A percentile compares a stretch with the other conserved stretches of the same genome.
Conservation (phyloP, 1,140 invertebrate genomes). For the Euwallacea similis region DNA sequence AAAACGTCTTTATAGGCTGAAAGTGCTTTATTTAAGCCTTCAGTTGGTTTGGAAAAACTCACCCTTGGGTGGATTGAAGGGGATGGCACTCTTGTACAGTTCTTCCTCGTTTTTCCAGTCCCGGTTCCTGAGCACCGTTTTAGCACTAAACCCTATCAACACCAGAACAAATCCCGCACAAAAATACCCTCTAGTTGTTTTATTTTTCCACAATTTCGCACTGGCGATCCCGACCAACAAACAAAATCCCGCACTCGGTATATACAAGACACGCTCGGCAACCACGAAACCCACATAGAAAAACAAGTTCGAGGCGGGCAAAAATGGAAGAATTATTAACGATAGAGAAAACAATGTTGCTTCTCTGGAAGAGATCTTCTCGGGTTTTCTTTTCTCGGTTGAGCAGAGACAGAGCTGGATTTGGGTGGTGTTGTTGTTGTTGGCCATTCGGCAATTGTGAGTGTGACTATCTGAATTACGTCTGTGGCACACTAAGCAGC, state of each 20-base stretch:
- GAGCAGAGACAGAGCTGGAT: slow-evolving; percentile 38
- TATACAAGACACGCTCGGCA: slow-evolving; percentile 91
- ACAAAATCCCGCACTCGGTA: slow-evolving; percentile 95
- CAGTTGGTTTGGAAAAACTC: slow-evolving; percentile 47
- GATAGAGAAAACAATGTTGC: slow-evolving; percentile 67
- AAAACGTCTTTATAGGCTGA: slow-evolving; percentile 2
- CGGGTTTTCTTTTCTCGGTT: slow-evolving; percentile 38
- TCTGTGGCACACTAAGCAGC: slow-evolving; percentile 59
- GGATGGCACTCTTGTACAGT: slow-evolving; percentile 86
- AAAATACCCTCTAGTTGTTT: slow-evolving; percentile 54
- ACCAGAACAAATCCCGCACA: slow-evolving; percentile 60
- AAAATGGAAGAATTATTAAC: slow-evolving; percentile 85
- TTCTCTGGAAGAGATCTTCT: slow-evolving; percentile 46
- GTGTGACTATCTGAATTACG: slow-evolving; percentile 60
- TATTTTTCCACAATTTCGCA: slow-evolving; percentile 56
- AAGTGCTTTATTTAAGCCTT: too few species aligned
- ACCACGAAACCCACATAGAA: slow-evolving; percentile 98
- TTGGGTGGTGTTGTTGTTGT: slow-evolving; percentile 59
- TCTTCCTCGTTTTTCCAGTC: slow-evolving; percentile 94
- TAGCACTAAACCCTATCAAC: slow-evolving; percentile 71
- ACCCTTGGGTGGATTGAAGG: slow-evolving; percentile 98
- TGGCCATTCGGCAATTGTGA: slow-evolving; percentile 57
- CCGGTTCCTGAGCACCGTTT: slow-evolving; percentile 80
- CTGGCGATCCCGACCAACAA: slow-evolving; percentile 79
- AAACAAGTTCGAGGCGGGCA: slow-evolving; percentile 91